Evolutionary conservation across 1,140 invertebrate genomes (phyloP).

Genomic region (Phymorhynchus buccinoides): DNA sequence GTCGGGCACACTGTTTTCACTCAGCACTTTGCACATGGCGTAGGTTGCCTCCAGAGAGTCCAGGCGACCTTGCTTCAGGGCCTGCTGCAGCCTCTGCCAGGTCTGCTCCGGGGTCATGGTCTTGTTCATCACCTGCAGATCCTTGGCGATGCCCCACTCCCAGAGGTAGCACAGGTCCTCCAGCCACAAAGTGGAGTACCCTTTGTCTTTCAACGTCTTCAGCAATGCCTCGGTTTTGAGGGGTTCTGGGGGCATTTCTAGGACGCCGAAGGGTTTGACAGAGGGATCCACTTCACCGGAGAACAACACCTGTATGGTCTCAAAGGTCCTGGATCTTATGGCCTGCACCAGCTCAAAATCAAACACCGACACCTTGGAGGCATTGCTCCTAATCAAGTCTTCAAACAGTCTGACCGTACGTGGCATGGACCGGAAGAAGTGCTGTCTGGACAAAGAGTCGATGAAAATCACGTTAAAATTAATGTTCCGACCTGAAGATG

Average conservation of each 20-base stretch:
- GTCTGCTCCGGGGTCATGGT: conserved; percentile 43
- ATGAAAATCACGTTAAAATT: conserved; percentile 69
- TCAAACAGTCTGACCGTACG: conserved; percentile 56
- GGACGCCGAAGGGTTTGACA: conserved; percentile 63
- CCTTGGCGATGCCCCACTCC: conserved; percentile 71
- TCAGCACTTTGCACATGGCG: conserved; percentile 67
- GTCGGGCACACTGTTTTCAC: conserved; percentile 60
- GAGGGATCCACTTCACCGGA: conserved; percentile 56
- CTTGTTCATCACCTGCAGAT: conserved; percentile 63
- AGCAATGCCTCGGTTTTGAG: conserved; percentile 59
- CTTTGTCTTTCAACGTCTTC: conserved; percentile 52
- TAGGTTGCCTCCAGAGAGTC: conserved; percentile 57
- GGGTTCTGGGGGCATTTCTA: conserved; percentile 58
- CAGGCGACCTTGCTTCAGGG: conserved; percentile 48
- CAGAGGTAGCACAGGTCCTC: conserved; percentile 70
- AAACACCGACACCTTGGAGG: conserved; percentile 47
- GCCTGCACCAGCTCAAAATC: conserved; percentile 69
- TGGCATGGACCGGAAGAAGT: conserved; percentile 69
- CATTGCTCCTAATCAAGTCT: conserved; percentile 22
- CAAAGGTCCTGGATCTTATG: conserved; percentile 68
- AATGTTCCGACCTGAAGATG: conserved; percentile 33
- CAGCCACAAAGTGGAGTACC: conserved; percentile 67
- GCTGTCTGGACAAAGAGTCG: conserved; percentile 68
- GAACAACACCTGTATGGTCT: conserved; percentile 62
- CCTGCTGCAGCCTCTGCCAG: conserved; percentile 52